Base-by-base conservation (phyloP, 1,140 invertebrate species). In the Lerema accius region DNA sequence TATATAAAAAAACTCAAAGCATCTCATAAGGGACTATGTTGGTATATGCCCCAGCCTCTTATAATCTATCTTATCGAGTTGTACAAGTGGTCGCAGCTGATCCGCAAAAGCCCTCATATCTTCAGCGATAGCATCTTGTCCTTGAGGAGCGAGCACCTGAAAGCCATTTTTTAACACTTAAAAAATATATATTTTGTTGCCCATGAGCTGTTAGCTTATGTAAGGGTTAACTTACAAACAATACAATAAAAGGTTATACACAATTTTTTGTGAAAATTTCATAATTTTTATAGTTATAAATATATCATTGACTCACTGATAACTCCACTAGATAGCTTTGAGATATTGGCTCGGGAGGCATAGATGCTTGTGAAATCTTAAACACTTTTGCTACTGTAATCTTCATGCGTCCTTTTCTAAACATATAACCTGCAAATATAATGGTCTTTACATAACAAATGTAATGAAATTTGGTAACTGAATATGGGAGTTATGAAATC, bases 31-130 rank as follows among this genome's bases (percentile, higher is more conserved):
- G n/a, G n/a, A n/a, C 69, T 86, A 85, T 56, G 84, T 75, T 0
- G 92, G 84, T 76, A 94, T 90, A 83, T 94, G 93, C 0, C 93
- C 93, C 6, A 96, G 84, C 71, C 95, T 90, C 84, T 96, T 96
- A 80, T 96, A 96, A 91, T 98, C 97, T 58, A 98, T 95, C 91
- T 98, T 98, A 68, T 98, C 97, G 0, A 98, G 91, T 69, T 97
- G 95, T 1, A 98, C 96, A 0, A 98, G 90, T 0, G 98, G 98
- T 84, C 96, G 95, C 0, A 99, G 91, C 82, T 99, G 98, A 86
- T 99, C 98, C 0, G 98, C 97, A 92, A 99, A 98, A 35, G 95
- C 94, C 67, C 96, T 95, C 95, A 99, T 98, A 78, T 99, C 98
- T 82, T 99, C 98, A 39, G 96, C 98, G 65, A 99, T 96, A 6